Conservation (phyloP, 2,888 invertebrate genomes). For the Eupithecia insigniata region DNA sequence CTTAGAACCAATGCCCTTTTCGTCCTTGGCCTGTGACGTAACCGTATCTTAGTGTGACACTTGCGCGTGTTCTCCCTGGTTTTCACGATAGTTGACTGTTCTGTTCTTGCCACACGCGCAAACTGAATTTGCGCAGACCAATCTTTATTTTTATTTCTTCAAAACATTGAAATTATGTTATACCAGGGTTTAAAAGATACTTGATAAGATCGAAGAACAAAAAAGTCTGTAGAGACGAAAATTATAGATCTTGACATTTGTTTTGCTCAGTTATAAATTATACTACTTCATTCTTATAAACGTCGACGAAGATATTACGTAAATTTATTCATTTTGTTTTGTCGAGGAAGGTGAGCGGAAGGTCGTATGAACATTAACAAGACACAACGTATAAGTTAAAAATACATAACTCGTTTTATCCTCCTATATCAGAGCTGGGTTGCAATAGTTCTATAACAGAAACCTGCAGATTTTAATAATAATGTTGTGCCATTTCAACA, state of each 20-base stretch:
- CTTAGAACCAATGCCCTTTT: not conserved
- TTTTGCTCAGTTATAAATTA: not conserved
- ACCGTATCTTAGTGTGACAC: not conserved
- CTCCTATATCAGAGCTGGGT: not conserved
- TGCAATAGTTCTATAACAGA: not conserved
- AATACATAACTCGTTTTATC: slow-evolving; percentile 13
- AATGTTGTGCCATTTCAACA: not conserved
- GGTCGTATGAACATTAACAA: slow-evolving; percentile 17
- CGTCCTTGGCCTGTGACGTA: not conserved
- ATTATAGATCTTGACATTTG: not conserved
- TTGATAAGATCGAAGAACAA: not conserved
- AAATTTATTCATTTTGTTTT: slow-evolving; percentile 20
- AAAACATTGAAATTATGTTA: too few species aligned
- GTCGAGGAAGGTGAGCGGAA: slow-evolving; percentile 21
- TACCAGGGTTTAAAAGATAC: too few species aligned
- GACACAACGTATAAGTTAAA: slow-evolving; percentile 17
- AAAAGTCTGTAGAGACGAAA: not conserved
- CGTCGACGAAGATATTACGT: not conserved
- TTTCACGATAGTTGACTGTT: not conserved
- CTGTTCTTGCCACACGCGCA: too few species aligned
- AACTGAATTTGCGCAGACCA: too few species aligned
- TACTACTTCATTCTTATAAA: not conserved
- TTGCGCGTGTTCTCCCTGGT: not conserved
- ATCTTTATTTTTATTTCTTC: too few species aligned
- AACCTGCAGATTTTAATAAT: not conserved